Percentiles rank a stretch among this genome's conserved stretches.
phyloP scores from a whole-genome alignment of 2,113 vertebrate genomes.

The Cottus gobio region DNA sequence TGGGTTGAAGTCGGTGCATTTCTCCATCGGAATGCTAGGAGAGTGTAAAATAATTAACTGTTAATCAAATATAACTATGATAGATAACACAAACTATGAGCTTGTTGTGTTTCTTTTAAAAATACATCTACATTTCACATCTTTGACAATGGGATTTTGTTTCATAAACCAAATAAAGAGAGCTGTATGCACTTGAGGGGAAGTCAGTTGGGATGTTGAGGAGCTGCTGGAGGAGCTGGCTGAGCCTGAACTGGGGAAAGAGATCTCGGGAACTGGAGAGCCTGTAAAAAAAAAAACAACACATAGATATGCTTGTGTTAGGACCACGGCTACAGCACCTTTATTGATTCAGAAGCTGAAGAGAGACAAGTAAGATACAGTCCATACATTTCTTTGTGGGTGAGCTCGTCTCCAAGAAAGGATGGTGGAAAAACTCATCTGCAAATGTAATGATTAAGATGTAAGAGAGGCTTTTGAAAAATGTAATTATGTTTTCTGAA shows the following conservation, averaged over 20 bases:
- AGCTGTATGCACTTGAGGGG: slow-evolving; percentile 88
- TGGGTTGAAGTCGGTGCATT: slow-evolving; percentile 83
- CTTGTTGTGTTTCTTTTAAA: neutral
- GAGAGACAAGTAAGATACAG: neutral
- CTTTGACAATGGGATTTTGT: neutral
- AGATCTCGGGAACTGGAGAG: slow-evolving; percentile 87
- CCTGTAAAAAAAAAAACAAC: slow-evolving; percentile 74
- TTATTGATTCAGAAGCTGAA: neutral
- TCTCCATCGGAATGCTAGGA: slow-evolving; percentile 88
- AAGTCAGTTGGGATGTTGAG: slow-evolving; percentile 91
- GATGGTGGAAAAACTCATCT: slow-evolving; percentile 97
- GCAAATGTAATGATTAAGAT: slow-evolving; percentile 35
- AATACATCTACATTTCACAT: neutral
- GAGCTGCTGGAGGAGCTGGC: slow-evolving; percentile 93
- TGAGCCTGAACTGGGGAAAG: slow-evolving; percentile 88
- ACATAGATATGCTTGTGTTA: neutral
- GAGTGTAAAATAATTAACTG: slow-evolving; percentile 4
- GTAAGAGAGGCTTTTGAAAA: neutral
- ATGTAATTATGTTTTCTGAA: neutral
- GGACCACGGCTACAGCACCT: neutral
- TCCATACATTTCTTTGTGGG: slow-evolving; percentile 93
- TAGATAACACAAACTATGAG: neutral
- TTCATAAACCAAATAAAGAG: neutral
- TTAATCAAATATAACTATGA: neutral
- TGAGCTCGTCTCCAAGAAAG: slow-evolving; percentile 89